Base-by-base conservation (phyloP, 2,113 vertebrate species). In the Desmodus rotundus region DNA sequence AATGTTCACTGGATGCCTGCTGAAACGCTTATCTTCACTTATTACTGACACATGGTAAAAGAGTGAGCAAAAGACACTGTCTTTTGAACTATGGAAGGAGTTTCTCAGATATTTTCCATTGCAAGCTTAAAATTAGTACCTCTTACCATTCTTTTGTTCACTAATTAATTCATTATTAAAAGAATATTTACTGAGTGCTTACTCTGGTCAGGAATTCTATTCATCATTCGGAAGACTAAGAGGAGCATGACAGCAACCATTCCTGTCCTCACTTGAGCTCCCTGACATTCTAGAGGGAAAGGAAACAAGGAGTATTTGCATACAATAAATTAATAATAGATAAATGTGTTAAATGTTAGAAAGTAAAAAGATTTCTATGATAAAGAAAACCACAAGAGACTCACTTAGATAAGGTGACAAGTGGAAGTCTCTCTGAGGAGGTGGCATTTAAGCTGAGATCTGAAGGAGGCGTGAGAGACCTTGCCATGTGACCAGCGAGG, bases 21-120 rank as follows among this genome's bases (percentile, higher is more conserved):
- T 93, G 90, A 80, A 87, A 90, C 63, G 45, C 31, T 12, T 20
- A 19, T 65, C 84, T 96, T 72, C 5, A 26, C 65, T 84, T 65
- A 89, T 22, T 96, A 33, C 36, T 87, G 33, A 52, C 26, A 45
- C 41, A 50, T 28, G 7, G 67, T 65, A 74, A 95, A 22, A 85
- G 17, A 89, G 15, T 43, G 33, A 89, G 54, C 28, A 83, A 82
- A 68, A 70, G 52, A 84, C 10, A 91, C 33, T 47, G 56, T 78
- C 41, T 78, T 5, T 28, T 89, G 54, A 84, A 22, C 28, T 85
- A 31, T 58, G 50, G 80, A 38, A 89, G 52, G 38, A 94, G 43
- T 90, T 68, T 58, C 45, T 90, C 26, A 91, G 78, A 88, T 74
- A 78, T 73, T 94, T 92, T 77, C 58, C 82, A 41, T 88, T 85